Evolutionary conservation across 2,797 vertebrate genomes (phyloP).

Genomic region (Melanotaenia maccullochi): DNA sequence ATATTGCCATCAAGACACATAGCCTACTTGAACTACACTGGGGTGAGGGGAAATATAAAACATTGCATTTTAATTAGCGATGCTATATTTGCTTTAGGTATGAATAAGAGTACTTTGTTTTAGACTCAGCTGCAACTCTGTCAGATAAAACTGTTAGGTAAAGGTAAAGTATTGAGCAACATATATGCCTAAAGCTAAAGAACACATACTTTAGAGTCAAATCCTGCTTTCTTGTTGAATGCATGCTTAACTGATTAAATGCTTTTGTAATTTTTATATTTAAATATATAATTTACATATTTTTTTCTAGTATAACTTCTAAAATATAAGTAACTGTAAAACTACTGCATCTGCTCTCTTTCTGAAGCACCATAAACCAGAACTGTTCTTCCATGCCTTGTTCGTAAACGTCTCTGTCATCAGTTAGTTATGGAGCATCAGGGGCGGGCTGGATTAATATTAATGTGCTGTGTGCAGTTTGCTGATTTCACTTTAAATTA

Average conservation of each 20-base stretch:
- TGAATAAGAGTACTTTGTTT: too few species aligned
- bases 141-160: not conserved
- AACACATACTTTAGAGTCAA: too few species aligned
- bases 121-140: too few species aligned
- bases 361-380: not conserved
- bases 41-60: not conserved
- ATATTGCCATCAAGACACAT: not conserved
- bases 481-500: constrained; percentile 20
- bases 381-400: constrained; percentile 8
- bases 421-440: constrained; percentile 3
- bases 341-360: not conserved
- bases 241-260: not conserved
- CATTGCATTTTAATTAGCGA: not conserved
- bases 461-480: constrained; percentile 22
- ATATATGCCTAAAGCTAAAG: too few species aligned
- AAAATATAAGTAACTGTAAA: not conserved
- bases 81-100: not conserved
- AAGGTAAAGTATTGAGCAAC: not conserved
- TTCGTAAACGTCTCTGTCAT: constrained; percentile 24
- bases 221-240: too few species aligned
- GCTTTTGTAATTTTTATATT: not conserved
- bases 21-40: not conserved
- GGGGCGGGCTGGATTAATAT: constrained; percentile 23
- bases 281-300: not conserved
- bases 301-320: not conserved